These are phyloP conservation scores for Cetoscarus ocellatus DNA, from an alignment of 2,797 vertebrate species.

Conservation along the genomic window DNA sequence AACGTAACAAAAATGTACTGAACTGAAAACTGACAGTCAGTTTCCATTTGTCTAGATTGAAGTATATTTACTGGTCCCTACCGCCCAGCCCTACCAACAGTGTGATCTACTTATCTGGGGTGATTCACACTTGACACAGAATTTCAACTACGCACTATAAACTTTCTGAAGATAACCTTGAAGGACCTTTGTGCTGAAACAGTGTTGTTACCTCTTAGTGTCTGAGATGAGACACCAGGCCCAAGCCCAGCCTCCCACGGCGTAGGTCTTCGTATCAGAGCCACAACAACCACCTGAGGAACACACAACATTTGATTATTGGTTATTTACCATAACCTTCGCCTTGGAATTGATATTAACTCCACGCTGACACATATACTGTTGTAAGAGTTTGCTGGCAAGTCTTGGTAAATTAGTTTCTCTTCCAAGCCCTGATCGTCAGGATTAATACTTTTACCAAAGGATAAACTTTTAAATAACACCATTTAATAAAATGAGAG, in stretches of 20 bases:
- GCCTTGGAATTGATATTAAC: not conserved
- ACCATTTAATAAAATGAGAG: too few species aligned
- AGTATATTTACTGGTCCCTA: too few species aligned
- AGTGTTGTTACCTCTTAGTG: constrained; percentile 88
- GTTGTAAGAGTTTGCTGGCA: too few species aligned
- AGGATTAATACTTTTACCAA: too few species aligned
- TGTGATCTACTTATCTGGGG: constrained; percentile 13
- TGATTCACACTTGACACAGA: not conserved
- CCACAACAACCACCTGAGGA: constrained; percentile 90
- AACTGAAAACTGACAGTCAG: too few species aligned
- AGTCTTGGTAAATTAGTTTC: too few species aligned
- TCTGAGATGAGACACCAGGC: constrained; percentile 95
- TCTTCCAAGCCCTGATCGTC: too few species aligned
- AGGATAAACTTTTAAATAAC: too few species aligned
- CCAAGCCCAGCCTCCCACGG: constrained; percentile 95
- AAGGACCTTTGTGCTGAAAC: not conserved
- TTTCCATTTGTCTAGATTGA: too few species aligned
- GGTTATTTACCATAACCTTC: not conserved
- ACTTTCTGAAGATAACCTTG: not conserved
- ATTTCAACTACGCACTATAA: too few species aligned
- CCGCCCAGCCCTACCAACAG: not conserved
- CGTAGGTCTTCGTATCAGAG: constrained; percentile 89
- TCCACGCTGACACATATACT: too few species aligned
- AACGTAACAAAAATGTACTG: too few species aligned
- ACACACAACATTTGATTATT: not conserved